Percentiles rank a stretch among this genome's conserved stretches.
These are phyloP conservation scores for Orycteropus afer DNA, from an alignment of 2,113 vertebrate species.

Conservation along the genomic window DNA sequence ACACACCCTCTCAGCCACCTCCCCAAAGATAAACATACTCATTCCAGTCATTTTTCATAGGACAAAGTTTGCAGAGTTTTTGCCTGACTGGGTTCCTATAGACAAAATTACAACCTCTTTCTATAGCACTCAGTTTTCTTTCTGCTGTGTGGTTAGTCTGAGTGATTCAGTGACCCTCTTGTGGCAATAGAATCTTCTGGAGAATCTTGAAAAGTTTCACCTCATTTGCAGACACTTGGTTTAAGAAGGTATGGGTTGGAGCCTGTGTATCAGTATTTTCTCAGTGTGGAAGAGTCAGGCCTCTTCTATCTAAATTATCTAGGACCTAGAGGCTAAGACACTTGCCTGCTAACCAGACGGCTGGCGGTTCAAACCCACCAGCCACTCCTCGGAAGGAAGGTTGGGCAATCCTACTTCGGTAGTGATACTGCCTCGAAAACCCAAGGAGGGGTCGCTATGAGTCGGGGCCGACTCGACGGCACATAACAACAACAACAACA, in stretches of 20 bases:
- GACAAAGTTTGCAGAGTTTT: background rate
- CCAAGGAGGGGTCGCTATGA: no score
- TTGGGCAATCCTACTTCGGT: no score
- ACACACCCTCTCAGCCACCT: background rate
- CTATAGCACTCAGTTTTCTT: background rate
- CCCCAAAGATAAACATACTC: background rate
- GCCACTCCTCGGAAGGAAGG: no score
- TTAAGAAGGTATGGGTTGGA: background rate
- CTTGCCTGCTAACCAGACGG: no score
- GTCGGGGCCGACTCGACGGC: no score
- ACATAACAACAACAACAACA: no score
- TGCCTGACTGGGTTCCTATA: background rate
- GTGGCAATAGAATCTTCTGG: background rate
- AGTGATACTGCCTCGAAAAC: no score
- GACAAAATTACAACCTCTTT: background rate
- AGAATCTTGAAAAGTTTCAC: background rate
- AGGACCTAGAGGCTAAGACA: background rate
- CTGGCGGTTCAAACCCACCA: no score
- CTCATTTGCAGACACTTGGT: background rate
- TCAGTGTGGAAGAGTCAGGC: background rate
- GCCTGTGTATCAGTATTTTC: background rate
- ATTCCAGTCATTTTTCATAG: background rate
- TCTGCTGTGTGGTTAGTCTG: background rate
- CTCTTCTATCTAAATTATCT: background rate
- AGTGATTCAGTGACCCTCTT: background rate